A percentile compares a stretch with the other conserved stretches of the same genome.
Conservation (phyloP, 2,888 invertebrate species). For the Galeruca laticollis region DNA sequence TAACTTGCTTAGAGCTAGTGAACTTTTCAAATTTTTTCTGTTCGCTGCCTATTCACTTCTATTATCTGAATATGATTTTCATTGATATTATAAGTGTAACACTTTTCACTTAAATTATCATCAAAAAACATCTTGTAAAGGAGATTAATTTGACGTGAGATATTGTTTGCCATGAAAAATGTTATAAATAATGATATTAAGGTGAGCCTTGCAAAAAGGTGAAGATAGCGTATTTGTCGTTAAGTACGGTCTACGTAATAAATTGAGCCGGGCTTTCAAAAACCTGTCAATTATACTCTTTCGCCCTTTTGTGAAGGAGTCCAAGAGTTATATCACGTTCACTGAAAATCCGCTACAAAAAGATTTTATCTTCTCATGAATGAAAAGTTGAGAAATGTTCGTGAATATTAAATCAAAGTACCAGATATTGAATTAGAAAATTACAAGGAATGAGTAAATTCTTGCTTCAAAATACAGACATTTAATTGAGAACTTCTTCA, state of each 20-base stretch:
- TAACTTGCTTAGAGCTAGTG: too few relatives aligned
- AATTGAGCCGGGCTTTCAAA: not conserved
- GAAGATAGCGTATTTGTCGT: not conserved
- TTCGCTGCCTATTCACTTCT: too few relatives aligned
- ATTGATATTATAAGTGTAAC: too few relatives aligned
- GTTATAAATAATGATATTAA: not conserved
- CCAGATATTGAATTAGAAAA: too few relatives aligned
- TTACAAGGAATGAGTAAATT: too few relatives aligned
- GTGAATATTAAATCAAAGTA: too few relatives aligned
- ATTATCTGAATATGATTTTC: too few relatives aligned
- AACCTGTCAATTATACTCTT: not conserved
- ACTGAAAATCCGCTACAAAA: not conserved
- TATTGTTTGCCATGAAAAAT: not conserved
- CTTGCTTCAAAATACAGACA: too few relatives aligned
- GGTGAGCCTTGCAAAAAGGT: not conserved
- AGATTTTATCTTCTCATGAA: too few relatives aligned
- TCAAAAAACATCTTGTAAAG: not conserved
- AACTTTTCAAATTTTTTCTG: too few relatives aligned
- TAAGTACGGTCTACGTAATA: slow-evolving; percentile 2
- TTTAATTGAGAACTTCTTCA: too few relatives aligned
- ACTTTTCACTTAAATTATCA: not conserved
- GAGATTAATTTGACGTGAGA: not conserved
- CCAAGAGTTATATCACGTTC: not conserved
- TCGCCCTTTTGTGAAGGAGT: not conserved
- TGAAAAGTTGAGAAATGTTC: too few relatives aligned